phyloP scores from a whole-genome alignment of 1,140 invertebrate species.

The Samia ricini region DNA sequence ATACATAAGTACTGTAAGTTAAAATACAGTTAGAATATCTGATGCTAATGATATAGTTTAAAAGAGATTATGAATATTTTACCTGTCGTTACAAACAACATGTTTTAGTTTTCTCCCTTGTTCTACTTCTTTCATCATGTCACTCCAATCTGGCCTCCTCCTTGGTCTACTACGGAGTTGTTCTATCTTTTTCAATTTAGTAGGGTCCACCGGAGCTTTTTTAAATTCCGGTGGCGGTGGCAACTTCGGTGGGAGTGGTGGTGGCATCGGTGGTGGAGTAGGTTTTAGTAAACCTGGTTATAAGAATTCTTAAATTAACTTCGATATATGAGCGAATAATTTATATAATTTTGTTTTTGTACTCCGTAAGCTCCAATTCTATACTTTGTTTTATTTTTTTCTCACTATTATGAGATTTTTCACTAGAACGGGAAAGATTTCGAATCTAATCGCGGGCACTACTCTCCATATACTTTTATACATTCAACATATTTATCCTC shows the following conservation, averaged over 20 bases:
- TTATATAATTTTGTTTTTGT: too few relatives aligned
- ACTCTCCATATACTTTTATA: too few relatives aligned
- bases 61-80: too few relatives aligned
- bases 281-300: slow-evolving; percentile 67
- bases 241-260: slow-evolving; percentile 84
- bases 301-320: not conserved
- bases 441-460: too few relatives aligned
- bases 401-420: too few relatives aligned
- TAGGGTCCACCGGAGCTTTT: slow-evolving; percentile 68
- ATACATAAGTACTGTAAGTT: too few relatives aligned
- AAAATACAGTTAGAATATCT: too few relatives aligned
- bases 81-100: slow-evolving; percentile 90
- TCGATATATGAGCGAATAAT: not conserved
- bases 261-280: slow-evolving; percentile 75
- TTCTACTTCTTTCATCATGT: slow-evolving; percentile 94
- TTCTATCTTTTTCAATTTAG: slow-evolving; percentile 81
- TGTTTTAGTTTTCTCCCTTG: slow-evolving; percentile 86
- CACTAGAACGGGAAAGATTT: too few relatives aligned
- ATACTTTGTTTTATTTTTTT: too few relatives aligned
- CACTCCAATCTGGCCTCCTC: slow-evolving; percentile 90
- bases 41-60: too few relatives aligned
- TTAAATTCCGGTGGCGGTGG: slow-evolving; percentile 82
- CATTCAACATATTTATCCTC: too few relatives aligned
- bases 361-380: too few relatives aligned
- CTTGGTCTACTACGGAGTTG: slow-evolving; percentile 84